Base-by-base conservation (phyloP, 2,797 vertebrate genomes). In the Hemibagrus guttatus region DNA sequence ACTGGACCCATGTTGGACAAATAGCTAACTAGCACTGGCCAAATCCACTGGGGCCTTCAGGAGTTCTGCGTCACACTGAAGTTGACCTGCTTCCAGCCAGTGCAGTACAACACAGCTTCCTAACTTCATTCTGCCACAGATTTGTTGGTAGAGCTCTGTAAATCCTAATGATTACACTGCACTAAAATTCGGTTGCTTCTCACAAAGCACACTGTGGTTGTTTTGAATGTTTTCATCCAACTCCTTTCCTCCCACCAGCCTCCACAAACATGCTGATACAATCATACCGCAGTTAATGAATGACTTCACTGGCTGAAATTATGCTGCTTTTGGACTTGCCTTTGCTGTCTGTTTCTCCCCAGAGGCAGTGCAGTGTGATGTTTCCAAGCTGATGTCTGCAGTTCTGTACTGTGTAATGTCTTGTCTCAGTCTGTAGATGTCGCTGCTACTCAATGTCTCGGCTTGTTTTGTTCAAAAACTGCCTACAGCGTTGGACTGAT, bases 271-370 rank as follows among this genome's bases (percentile, higher is more conserved):
- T 88, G 85, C 78, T 89, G 89, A 85, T 86, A 88, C 68, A 89
- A 85, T 88, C 87, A 86, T 39, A 69, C 66, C 69, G 59, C 61
- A 80, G 59, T 89, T 89, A 88, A 89, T 90, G 83, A 87, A 89
- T 90, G 85, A 90, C 89, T 89, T 87, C 85, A 88, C 83, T 59
- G 76, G 83, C 87, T 91, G 85, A 88, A 89, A 88, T 90, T 90
- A 91, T 87, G 61, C 66, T 58, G 82, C 84, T 52, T 87, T 90
- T 87, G 80, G 54, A 89, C 80, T 31, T 46, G 83, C 68, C 46
- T 72, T 66, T 71, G 79, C 72, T 85, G 35, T 71, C 72, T 83
- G 83, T 61, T 74, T 68, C 49, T 79, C 71, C 74, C 79, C 79
- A 46, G 52, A 75, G 71, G 78, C 54, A 5, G 59, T 80, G 66